These are phyloP conservation scores for Umimayanthus kanabou DNA, from an alignment of 92 coral and sea anemone species.

Conservation along the genomic window DNA sequence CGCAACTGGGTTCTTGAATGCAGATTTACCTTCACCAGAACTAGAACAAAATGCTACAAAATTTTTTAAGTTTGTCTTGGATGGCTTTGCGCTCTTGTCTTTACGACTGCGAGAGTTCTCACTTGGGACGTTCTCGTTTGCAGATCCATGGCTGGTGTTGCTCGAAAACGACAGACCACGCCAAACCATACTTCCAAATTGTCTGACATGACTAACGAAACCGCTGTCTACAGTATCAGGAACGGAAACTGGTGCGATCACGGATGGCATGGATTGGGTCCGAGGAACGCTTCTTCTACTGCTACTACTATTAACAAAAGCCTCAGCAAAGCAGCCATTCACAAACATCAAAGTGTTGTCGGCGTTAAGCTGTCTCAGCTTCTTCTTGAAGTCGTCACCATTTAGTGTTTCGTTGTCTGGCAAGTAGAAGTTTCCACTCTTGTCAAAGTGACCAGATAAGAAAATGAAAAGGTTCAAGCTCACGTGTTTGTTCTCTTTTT, in stretches of 20 bases:
- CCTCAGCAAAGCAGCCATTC: conserved; percentile 22
- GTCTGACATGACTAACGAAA: background rate
- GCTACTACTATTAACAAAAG: background rate
- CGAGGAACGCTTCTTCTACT: background rate
- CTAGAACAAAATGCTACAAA: conserved; percentile 6
- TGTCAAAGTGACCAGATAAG: conserved; percentile 5
- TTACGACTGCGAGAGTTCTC: background rate
- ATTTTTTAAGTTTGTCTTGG: background rate
- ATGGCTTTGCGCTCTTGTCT: background rate
- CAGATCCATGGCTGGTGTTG: background rate
- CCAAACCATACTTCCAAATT: too few relatives aligned
- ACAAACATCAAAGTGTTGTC: conserved; percentile 7
- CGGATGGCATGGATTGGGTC: background rate
- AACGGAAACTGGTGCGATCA: background rate
- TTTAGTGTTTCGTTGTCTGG: background rate
- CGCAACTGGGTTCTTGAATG: background rate
- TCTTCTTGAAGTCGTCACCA: background rate
- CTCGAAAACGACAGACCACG: background rate
- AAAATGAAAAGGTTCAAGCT: conserved; percentile 12
- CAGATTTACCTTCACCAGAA: background rate
- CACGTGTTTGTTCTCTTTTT: background rate
- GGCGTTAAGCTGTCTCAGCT: background rate
- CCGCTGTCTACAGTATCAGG: background rate
- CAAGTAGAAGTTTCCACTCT: background rate
- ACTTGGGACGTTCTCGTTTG: background rate